Evolutionary conservation across 2,113 vertebrate species (phyloP), one percentile per base, ranked within the genome.

Genomic region (Symphodus melops): DNA sequence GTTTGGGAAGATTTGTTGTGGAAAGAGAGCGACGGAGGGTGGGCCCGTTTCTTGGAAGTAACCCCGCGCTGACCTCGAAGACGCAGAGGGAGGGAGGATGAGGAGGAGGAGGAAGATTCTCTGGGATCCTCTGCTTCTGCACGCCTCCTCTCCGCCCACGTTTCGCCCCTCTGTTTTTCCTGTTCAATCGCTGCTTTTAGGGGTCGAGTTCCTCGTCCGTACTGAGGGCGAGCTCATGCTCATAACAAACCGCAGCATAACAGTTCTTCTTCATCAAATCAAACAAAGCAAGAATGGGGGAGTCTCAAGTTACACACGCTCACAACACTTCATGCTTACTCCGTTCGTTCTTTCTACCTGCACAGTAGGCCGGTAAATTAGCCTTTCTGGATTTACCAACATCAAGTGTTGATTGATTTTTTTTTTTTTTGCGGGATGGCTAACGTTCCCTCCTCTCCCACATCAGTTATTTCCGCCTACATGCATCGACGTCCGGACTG

Each of bases 11-110:
- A 79, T 83, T 87, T 91, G 88, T 85, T 90, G 69, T 90, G 81
- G 79, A 84, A 76, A 86, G 75, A 77, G 23, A 12, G 62, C 59
- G 65, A 61, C 72, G 1, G 71, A 79, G 87, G 81, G 79, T 81
- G 86, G 72, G 75, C 82, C 68, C 65, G 66, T 78, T 86, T 89
- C 88, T 90, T 88, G 66, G 90, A 92, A 86, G 56, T 67, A 72
- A 90, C 86, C 90, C 81, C 1, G 21, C 69, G 66, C 58, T 91
- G 90, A 90, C 90, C 88, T 83, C 63, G 41, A 63, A 66, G 62
- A 20, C 53, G 52, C 1, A 74, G 83, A 68, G 17, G 85, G 80
- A 46, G 66, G 62, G 68, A n/a, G 71, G 39, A 68, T 4, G 65
- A n/a, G 64, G 67, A 66, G 68, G 25, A 71, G 65, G 41, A 68